Base-by-base conservation (phyloP, 2,888 invertebrate genomes). In the Hypercompe scribonia region DNA sequence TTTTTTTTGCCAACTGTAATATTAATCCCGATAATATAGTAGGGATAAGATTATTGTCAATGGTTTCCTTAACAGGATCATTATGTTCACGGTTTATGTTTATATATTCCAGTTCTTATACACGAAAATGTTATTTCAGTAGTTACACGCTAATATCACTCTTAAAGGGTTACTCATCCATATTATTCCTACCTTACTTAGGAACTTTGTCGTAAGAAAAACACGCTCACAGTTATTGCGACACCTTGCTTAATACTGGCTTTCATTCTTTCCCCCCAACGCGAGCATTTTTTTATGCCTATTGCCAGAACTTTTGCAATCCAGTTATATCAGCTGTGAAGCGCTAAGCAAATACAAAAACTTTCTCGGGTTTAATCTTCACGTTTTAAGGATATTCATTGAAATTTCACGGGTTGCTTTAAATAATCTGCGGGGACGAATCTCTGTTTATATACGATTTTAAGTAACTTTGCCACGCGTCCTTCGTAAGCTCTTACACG, bases 251-350 rank as follows among this genome's bases (percentile, higher is more conserved):
- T 93, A 91, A 91, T 91, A 90, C 92, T 90, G 92, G 92, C 92
- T 93, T 91, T 89, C 89, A 91, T 92, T 91, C 90, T 90, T 90
- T 88, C 86, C 86, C 88, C 28, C 89, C 88, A 88, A 91, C 91
- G 91, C 87, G 86, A 92, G 90, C 90, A 93, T 93, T 95, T 94
- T 95, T 94, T 95, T 94, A 94, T 94, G 93, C 94, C 93, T 94
- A 93, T 95, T 94, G 93, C 91, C 86, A 81, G 90, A 95, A 95
- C 95, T 95, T 95, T 95, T 90, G 94, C 95, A 95, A 95, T 95
- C 93, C 95, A 95, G 95, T 95, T 95, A 95, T 94, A 94, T 95
- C 95, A 94, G 91, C 93, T 91, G 93, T 93, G 94, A 93, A 93
- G 92, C 91, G 93, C 91, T 93, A 94, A 94, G 93, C 93, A 95